Evolutionary conservation across 2,113 vertebrate species (phyloP).

Genomic region (Entosphenus tridentatus): DNA sequence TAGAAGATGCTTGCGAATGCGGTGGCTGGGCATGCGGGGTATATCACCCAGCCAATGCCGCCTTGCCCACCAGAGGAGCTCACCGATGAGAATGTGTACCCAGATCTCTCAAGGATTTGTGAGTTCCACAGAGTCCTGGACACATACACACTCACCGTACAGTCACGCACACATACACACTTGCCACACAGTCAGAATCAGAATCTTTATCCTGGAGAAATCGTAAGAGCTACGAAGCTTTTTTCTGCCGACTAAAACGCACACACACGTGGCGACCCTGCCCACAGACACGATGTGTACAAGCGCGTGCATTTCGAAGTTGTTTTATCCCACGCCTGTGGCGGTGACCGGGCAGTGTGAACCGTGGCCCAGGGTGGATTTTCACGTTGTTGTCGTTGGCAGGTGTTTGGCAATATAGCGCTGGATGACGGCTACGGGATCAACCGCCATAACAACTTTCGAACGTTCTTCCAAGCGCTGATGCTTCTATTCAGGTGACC

Average conservation of each 20-base stretch:
- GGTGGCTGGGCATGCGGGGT: no score
- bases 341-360: background rate
- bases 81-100: no score
- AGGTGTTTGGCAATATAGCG: slow-evolving; percentile 5
- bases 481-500: slow-evolving; percentile 5
- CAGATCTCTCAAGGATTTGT: no score
- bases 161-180: no score
- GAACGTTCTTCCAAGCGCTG: background rate
- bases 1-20: no score
- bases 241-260: background rate
- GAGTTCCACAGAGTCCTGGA: no score
- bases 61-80: no score
- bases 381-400: background rate
- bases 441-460: slow-evolving; percentile 5
- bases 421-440: background rate
- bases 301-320: background rate
- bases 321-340: background rate
- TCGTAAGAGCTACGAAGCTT: no score
- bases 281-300: background rate
- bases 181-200: no score
- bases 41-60: no score
- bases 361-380: background rate
- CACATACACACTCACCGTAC: no score
- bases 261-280: background rate
- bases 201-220: no score